A percentile compares a stretch with the other conserved stretches of the same genome.
Conservation (phyloP, 2,113 vertebrate species). For the Campylorhamphus procurvoides region DNA sequence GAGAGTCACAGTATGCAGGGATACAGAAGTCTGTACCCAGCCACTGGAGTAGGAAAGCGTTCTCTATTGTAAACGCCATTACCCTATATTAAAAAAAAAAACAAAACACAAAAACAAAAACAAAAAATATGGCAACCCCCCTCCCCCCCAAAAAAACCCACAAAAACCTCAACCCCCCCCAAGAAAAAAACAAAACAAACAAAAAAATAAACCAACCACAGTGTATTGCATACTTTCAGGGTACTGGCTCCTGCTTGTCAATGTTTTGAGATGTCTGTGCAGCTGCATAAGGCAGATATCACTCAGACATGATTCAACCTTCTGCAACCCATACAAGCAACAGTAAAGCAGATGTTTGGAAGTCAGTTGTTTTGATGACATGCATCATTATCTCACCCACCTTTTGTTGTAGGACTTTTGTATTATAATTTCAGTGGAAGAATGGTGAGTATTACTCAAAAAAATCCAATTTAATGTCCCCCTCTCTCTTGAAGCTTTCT, state of each 20-base stretch:
- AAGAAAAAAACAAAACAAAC: too few relatives aligned
- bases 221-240: background rate
- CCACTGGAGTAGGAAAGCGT: rapidly evolving
- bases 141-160: too few relatives aligned
- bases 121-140: too few relatives aligned
- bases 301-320: background rate
- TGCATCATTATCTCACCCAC: too few relatives aligned
- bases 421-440: background rate
- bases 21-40: rapidly evolving
- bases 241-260: background rate
- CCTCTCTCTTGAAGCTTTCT: background rate
- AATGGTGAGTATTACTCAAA: background rate
- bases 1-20: background rate
- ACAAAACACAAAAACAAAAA: too few relatives aligned
- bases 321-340: background rate
- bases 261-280: background rate
- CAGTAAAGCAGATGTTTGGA: background rate
- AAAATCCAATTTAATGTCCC: background rate
- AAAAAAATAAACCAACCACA: too few relatives aligned
- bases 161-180: too few relatives aligned
- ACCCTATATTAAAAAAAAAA: background rate
- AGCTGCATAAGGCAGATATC: rapidly evolving
- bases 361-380: background rate
- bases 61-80: background rate
- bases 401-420: background rate